Conservation (phyloP, 2,113 vertebrate species). For the Pyrgilauda ruficollis region DNA sequence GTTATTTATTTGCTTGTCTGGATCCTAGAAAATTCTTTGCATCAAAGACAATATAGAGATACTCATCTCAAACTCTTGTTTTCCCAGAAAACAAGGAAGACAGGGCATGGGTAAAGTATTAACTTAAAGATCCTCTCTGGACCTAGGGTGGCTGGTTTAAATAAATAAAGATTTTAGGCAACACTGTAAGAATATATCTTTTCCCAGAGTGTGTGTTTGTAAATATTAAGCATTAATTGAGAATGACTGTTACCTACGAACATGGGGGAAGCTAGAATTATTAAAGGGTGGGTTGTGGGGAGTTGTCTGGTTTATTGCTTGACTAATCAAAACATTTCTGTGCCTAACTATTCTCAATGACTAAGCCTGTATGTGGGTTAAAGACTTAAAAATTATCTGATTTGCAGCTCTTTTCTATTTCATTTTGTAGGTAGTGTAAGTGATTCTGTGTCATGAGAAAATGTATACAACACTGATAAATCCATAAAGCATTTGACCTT, state of each 20-base stretch:
- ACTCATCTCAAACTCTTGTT: not conserved
- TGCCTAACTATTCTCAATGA: constrained; percentile 14
- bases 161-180: not conserved
- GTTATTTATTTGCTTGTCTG: not conserved
- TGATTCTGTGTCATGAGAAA: constrained; percentile 63
- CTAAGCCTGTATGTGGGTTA: not conserved
- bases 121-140: not conserved
- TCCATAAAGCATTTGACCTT: constrained; percentile 81
- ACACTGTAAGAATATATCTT: not conserved
- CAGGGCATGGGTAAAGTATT: not conserved
- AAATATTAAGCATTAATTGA: not conserved
- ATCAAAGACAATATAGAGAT: not conserved
- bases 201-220: not conserved
- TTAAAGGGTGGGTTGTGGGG: not conserved
- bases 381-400: constrained; percentile 51
- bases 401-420: constrained; percentile 38
- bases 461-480: constrained; percentile 74
- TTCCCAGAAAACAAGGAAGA: not conserved
- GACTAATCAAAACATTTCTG: constrained; percentile 46
- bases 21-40: not conserved
- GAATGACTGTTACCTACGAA: not conserved
- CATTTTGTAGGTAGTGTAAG: constrained; percentile 43
- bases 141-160: not conserved
- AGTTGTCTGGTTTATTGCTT: constrained; percentile 16
- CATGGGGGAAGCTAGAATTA: not conserved